Conservation (phyloP, 2,888 invertebrate species). For the Rhagophthalmus giganteus region DNA sequence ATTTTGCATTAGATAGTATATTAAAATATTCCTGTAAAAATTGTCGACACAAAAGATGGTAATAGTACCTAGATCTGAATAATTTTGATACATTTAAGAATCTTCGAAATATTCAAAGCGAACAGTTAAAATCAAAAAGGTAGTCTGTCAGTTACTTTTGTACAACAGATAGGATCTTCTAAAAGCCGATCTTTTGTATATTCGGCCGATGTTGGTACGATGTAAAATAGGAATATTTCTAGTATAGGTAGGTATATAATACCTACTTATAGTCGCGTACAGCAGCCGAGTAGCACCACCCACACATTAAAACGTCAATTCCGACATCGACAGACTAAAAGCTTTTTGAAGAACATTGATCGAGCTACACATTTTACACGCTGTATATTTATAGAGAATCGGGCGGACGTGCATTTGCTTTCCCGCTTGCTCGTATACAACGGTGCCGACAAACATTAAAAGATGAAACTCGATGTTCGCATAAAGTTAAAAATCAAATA, state of each 20-base stretch:
- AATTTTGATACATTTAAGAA: neutral
- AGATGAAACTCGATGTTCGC: slow-evolving; percentile 19
- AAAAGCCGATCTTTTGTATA: neutral
- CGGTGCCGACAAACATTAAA: neutral
- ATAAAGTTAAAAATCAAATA: slow-evolving; percentile 29
- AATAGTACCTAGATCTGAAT: neutral
- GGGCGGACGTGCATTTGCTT: slow-evolving; percentile 12
- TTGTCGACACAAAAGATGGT: neutral
- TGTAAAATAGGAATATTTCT: slow-evolving; percentile 12
- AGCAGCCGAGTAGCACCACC: slow-evolving; percentile 32
- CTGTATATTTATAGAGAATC: slow-evolving; percentile 21
- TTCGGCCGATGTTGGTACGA: neutral
- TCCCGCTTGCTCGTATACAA: slow-evolving; percentile 5
- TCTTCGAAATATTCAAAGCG: neutral
- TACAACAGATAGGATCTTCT: neutral
- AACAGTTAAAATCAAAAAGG: neutral
- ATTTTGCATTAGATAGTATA: too few relatives aligned
- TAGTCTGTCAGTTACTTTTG: neutral
- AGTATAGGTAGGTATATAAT: slow-evolving; percentile 18
- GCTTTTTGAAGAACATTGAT: slow-evolving; percentile 36
- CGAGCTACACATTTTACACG: slow-evolving; percentile 29
- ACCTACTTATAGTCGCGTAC: slow-evolving; percentile 25
- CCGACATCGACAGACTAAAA: slow-evolving; percentile 40
- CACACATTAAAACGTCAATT: slow-evolving; percentile 42
- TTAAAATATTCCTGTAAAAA: neutral